These are phyloP conservation scores for Adelosebastes latens DNA, from an alignment of 2,797 vertebrate genomes.

Conservation along the genomic window DNA sequence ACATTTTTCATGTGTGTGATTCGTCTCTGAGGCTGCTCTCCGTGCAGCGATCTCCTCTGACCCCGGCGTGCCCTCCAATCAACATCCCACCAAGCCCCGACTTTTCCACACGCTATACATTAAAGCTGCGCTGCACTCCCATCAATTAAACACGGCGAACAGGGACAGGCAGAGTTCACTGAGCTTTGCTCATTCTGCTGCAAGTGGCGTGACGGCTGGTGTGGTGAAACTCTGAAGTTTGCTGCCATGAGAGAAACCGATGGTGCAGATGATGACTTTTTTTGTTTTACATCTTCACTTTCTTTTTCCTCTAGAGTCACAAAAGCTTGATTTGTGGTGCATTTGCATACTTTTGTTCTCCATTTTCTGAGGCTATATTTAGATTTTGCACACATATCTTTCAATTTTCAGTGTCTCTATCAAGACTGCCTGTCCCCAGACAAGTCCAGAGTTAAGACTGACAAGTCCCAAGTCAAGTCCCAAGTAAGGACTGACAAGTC, in stretches of 20 bases:
- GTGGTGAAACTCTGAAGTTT: neutral
- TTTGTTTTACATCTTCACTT: neutral
- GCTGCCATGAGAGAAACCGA: neutral
- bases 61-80: conserved; percentile 49
- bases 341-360: neutral
- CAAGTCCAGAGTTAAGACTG: no score
- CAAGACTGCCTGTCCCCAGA: neutral
- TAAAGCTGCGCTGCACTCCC: conserved; percentile 52
- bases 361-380: neutral
- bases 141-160: conserved; percentile 76
- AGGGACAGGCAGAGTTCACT: conserved; percentile 74
- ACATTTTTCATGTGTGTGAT: conserved; percentile 68
- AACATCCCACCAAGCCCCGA: conserved; percentile 14
- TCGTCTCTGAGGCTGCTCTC: conserved; percentile 44
- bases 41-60: conserved; percentile 48
- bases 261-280: neutral
- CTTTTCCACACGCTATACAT: conserved; percentile 62
- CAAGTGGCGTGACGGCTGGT: conserved; percentile 10
- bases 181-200: conserved; percentile 37
- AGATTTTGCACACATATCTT: neutral
- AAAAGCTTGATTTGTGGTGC: neutral
- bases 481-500: no score
- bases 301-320: neutral
- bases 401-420: neutral
- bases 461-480: no score